Conservation (phyloP, 2,113 vertebrate genomes). For the Amblyopsis rosae region DNA sequence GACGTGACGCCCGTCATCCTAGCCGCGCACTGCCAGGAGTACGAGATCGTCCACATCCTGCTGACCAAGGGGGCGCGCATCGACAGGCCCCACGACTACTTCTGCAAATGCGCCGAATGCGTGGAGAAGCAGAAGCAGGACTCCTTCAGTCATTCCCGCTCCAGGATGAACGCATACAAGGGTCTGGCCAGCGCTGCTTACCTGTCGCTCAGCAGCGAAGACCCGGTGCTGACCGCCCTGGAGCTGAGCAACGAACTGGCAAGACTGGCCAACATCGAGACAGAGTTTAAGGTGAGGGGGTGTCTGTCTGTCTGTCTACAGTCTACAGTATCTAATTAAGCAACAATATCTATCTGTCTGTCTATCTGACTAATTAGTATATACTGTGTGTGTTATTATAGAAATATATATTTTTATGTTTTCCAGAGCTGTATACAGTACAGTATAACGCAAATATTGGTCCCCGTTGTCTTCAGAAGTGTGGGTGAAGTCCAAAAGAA, state of each 20-base stretch:
- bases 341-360: neutral
- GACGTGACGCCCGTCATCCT: constrained; percentile 94
- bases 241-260: constrained; percentile 98
- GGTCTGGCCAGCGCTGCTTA: constrained; percentile 94
- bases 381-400: too few relatives aligned
- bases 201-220: constrained; percentile 93
- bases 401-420: too few relatives aligned
- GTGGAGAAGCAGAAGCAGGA: constrained; percentile 89
- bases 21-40: constrained; percentile 95
- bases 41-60: constrained; percentile 95
- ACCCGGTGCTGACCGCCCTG: constrained; percentile 92
- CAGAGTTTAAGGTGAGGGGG: constrained; percentile 92
- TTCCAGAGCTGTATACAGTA: too few relatives aligned
- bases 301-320: neutral
- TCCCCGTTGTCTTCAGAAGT: too few relatives aligned
- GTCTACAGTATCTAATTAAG: neutral
- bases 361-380: neutral
- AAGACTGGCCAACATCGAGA: constrained; percentile 96
- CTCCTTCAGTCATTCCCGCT: constrained; percentile 94
- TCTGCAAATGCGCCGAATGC: constrained; percentile 93
- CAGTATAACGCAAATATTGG: too few relatives aligned
- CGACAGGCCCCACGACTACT: constrained; percentile 94
- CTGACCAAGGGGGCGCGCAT: constrained; percentile 91
- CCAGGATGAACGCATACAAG: constrained; percentile 97
- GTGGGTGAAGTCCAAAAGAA: too few relatives aligned